phyloP scores from a whole-genome alignment of 2,797 vertebrate genomes.

The Halcyon smyrnensis region DNA sequence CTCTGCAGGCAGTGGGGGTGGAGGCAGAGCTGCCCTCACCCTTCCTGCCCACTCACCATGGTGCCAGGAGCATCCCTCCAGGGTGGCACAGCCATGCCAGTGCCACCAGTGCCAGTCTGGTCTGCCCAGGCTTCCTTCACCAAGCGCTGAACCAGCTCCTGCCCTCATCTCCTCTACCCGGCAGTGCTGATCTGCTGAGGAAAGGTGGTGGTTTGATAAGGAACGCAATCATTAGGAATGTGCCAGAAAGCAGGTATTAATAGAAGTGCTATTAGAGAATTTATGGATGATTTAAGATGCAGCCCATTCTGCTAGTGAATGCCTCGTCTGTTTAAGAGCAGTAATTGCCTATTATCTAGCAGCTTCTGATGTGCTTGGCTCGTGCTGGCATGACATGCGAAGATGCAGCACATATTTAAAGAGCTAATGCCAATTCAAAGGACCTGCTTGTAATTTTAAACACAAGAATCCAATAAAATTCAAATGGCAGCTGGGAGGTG shows the following conservation, averaged over 20 bases:
- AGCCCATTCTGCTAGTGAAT: constrained; percentile 42
- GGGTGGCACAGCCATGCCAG: rapidly evolving
- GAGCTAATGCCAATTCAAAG: constrained; percentile 21
- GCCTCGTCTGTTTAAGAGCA: constrained; percentile 71
- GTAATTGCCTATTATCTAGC: constrained; percentile 75
- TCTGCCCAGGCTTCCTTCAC: background rate
- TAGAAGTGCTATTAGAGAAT: constrained; percentile 66
- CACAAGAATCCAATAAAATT: constrained; percentile 12
- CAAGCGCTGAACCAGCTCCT: background rate
- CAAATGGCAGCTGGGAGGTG: background rate
- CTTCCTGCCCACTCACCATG: rapidly evolving
- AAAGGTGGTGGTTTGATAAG: constrained; percentile 9
- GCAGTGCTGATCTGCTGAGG: background rate
- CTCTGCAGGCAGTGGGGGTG: rapidly evolving
- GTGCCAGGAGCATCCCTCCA: background rate
- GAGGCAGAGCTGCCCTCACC: background rate
- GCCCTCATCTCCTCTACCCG: background rate
- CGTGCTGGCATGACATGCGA: constrained; percentile 32
- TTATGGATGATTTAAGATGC: constrained; percentile 70
- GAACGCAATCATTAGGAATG: constrained; percentile 54
- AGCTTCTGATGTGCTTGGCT: constrained; percentile 66
- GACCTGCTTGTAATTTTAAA: constrained; percentile 59
- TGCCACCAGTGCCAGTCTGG: rapidly evolving
- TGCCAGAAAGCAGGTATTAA: constrained; percentile 72
- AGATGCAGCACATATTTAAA: constrained; percentile 67